Evolutionary conservation across 2,888 invertebrate species (phyloP), one percentile per base, ranked within the genome.

Genomic region (Latrodectus hesperus): DNA sequence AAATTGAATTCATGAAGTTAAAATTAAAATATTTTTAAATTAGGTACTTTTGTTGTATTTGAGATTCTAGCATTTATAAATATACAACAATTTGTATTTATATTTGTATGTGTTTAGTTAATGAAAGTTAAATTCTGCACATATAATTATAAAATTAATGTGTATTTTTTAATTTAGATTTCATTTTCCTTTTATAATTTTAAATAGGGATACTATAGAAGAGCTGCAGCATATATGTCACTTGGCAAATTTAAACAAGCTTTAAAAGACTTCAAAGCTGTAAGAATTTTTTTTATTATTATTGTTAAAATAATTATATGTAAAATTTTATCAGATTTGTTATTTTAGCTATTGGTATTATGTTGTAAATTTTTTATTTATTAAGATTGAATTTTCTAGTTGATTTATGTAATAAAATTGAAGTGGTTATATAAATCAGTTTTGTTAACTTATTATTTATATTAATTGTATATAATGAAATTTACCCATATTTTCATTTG

Each of bases 221-320:
- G 99, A 91, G 99, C 99, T 0, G 97, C 98, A 2, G 96, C 99
- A 55, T 95, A 98, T 91, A 99, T 99, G 99, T 97, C 99, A 51
- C 93, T 99, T 91, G 99, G 99, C 90, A 98, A 98, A 94, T 99
- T 98, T 93, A 99, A 98, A 93, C 94, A 96, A 93, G 99, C 99
- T 12, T 94, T 99, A 90, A 96, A 96, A 92, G 99, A 99, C 94
- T 99, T 97, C 93, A 98, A 99, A 95, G 95, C 96, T 92, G 98
- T 98, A 93, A 94, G n/a, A 51, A 53, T 38, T 49, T 38, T 64
- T 64, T 76, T 76, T 10, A 16, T 38, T 38, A 38, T 38, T 6
- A 38, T 38, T 38, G 38, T 38, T 38, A 38, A 38, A 38, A 38
- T 12, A 22, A 52, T 38, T 49, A 55, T 38, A 4, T 17, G 26